Evolutionary conservation across 2,888 invertebrate species (phyloP), one percentile per base, ranked within the genome.

Genomic region (Elaeidobius kamerunicus): DNA sequence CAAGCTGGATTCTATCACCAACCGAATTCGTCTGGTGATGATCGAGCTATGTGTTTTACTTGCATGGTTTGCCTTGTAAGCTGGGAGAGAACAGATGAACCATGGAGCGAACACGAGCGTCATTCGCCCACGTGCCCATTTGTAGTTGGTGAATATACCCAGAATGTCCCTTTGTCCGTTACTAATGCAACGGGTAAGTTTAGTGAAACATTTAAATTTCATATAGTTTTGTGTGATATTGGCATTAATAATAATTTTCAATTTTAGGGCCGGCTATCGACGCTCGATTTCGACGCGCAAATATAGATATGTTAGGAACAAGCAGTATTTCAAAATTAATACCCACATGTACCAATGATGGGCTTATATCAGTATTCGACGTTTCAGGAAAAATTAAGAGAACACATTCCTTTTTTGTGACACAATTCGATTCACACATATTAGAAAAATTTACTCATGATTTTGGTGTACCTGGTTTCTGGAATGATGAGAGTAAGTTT

Each of bases 1-100:
- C 93, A 95, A 70, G 95, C 95, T 1, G 96, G 96, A 12, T 96
- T 96, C 75, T 96, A 93, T 75, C 93, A 95, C 74, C 91, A 94
- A 71, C 94, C 95, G 1, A 88, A 91, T 47, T 81, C 85, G 2
- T 84, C 86, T 19, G 93, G 93, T 2, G 93, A 94, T 69, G 96
- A 96, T 75, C 80, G 95, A 58, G 95, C 94, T 5, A 90, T 95
- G 90, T 96, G 96, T 71, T 96, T 96, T 73, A 92, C 91, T 0
- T 96, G 96, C 72, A 88, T 86, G 65, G 92, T 95, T 7, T 96
- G 95, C 69, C 80, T 96, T 20, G 94, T 96, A 4, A 92, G 91
- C 75, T 96, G 96, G 96, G 96, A 96, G 75, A 89, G 93, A 65
- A 91, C 91, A 0, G 95, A 96, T 73, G 95, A 96, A 69, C 96